phyloP scores from a whole-genome alignment of 2,888 invertebrate genomes.

The Drosophila pseudotakahashii region DNA sequence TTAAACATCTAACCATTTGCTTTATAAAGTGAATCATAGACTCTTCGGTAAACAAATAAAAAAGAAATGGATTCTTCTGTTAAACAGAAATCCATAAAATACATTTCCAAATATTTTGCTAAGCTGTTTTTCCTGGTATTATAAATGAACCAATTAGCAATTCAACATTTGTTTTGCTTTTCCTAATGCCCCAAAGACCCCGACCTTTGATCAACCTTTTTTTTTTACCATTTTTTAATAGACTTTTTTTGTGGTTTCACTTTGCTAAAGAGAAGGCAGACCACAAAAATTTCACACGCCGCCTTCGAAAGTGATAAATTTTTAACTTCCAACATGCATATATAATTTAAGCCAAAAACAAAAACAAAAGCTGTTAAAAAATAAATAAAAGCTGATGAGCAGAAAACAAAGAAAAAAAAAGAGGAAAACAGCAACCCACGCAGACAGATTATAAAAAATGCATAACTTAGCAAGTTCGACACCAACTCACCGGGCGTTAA shows the following conservation, averaged over 20 bases:
- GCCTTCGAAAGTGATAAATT: conserved; percentile 67
- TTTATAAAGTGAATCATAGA: conserved; percentile 7
- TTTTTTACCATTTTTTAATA: not conserved
- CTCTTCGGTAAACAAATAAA: not conserved
- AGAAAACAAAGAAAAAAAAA: not conserved
- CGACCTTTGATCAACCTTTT: conserved; percentile 29
- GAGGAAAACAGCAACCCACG: conserved; percentile 49
- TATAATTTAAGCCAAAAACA: conserved; percentile 63
- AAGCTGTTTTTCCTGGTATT: conserved; percentile 18
- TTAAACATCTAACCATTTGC: not conserved
- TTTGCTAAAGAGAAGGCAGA: conserved; percentile 22
- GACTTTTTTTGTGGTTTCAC: conserved; percentile 29
- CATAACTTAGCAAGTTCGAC: conserved; percentile 72
- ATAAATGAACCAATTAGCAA: conserved; percentile 36
- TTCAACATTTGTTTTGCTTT: conserved; percentile 21
- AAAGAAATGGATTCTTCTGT: conserved; percentile 7
- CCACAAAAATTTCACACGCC: conserved; percentile 63
- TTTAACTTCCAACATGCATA: conserved; percentile 44
- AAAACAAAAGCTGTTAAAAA: conserved; percentile 39
- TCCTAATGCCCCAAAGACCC: conserved; percentile 9
- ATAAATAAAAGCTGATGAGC: conserved; percentile 1
- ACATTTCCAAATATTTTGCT: not conserved
- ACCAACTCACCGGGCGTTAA: conserved; percentile 51
- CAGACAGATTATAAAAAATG: conserved; percentile 58
- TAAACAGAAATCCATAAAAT: conserved; percentile 5